phyloP scores from a whole-genome alignment of 2,888 invertebrate genomes.

The Sussaba pulchella region DNA sequence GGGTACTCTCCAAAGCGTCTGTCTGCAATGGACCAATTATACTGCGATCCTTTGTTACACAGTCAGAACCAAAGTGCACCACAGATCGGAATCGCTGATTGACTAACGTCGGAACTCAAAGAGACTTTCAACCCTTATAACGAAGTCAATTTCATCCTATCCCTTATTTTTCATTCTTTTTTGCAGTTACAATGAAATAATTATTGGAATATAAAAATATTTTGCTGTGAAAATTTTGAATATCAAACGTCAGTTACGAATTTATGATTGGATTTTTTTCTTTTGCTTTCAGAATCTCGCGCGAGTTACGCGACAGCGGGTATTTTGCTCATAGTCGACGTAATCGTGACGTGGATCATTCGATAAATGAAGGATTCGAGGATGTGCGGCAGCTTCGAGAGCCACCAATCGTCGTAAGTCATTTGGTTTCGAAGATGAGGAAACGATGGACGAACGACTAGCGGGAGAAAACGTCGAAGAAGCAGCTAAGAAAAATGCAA shows the following conservation, averaged over 20 bases:
- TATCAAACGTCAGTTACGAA: too few species aligned
- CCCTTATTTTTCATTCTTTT: too few species aligned
- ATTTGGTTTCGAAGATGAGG: constrained; percentile 64
- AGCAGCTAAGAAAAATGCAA: constrained; percentile 50
- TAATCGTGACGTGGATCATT: constrained; percentile 76
- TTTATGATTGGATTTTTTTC: constrained; percentile 11
- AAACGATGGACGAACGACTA: constrained; percentile 40
- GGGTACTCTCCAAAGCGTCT: neutral
- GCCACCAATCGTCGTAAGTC: constrained; percentile 39
- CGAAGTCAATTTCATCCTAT: neutral
- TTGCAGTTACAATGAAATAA: too few species aligned
- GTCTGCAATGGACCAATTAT: constrained; percentile 29
- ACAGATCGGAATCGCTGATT: neutral
- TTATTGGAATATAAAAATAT: too few species aligned
- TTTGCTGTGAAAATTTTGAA: too few species aligned
- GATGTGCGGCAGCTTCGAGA: constrained; percentile 15
- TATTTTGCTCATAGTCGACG: constrained; percentile 70
- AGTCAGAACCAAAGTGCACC: neutral
- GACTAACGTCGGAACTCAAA: constrained; percentile 12
- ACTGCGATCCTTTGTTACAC: constrained; percentile 7
- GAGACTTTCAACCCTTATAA: neutral
- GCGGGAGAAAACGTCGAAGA: constrained; percentile 44
- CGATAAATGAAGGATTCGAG: constrained; percentile 73
- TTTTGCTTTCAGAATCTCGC: constrained; percentile 76
- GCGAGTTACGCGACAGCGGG: constrained; percentile 71